Conservation (phyloP, 92 coral and sea anemone species). For the Phenganax marumi region DNA sequence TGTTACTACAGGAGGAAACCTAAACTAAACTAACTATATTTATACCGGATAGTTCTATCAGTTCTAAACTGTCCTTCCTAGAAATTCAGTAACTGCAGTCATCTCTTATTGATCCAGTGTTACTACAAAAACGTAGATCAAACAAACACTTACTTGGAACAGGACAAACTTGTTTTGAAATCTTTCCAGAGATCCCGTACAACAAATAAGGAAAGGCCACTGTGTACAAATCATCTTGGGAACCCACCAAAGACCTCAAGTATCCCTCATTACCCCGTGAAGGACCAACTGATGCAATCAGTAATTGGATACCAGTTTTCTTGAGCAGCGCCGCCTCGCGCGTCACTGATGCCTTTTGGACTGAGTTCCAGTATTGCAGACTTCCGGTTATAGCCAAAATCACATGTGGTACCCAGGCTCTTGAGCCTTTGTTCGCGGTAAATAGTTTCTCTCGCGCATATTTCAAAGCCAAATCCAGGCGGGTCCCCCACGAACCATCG, state of each 20-base stretch:
- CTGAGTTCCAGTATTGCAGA: slow-evolving; percentile 16
- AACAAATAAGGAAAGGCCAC: slow-evolving; percentile 2
- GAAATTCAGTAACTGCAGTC: too few relatives aligned
- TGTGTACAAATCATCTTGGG: slow-evolving; percentile 6
- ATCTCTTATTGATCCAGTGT: too few relatives aligned
- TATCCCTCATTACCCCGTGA: neutral
- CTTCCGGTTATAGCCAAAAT: slow-evolving; percentile 31
- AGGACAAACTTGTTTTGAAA: slow-evolving; percentile 10
- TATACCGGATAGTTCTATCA: too few relatives aligned
- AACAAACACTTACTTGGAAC: slow-evolving; percentile 14
- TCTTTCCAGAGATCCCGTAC: neutral
- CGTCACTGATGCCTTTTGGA: neutral
- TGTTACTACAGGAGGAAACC: neutral
- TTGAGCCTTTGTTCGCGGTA: slow-evolving; percentile 5
- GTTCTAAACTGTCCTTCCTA: too few relatives aligned
- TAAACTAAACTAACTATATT: neutral
- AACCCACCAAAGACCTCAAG: slow-evolving; percentile 25
- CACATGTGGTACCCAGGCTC: slow-evolving; percentile 34
- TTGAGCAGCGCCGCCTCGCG: neutral
- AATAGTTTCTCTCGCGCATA: slow-evolving; percentile 10
- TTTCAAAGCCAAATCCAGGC: slow-evolving; percentile 21
- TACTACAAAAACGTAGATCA: neutral
- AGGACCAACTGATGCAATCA: slow-evolving; percentile 19
- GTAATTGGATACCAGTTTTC: neutral
- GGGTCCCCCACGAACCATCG: slow-evolving; percentile 1